Evolutionary conservation across 2,888 invertebrate genomes (phyloP).

Genomic region (Nasonia oneida): DNA sequence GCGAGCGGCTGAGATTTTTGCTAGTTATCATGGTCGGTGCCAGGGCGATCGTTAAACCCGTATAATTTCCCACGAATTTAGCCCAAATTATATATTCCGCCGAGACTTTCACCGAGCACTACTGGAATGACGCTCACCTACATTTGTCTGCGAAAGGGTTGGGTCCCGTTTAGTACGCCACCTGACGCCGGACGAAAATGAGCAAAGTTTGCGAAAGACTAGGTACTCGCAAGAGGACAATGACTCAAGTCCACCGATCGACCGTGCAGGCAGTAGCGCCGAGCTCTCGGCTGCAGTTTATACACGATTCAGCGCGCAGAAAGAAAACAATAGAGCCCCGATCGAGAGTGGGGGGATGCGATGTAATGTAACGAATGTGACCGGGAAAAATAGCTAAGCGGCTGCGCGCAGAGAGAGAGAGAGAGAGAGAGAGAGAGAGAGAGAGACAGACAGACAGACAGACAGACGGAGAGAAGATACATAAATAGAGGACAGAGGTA

Average conservation of each 20-base stretch:
- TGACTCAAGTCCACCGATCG: slow-evolving; percentile 73
- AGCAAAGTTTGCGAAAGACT: background rate
- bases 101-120: background rate
- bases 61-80: slow-evolving; percentile 9
- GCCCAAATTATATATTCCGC: background rate
- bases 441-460: no score
- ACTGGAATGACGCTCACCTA: background rate
- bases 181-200: no score
- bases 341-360: background rate
- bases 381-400: slow-evolving; percentile 19
- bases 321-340: slow-evolving; percentile 42
- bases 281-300: background rate
- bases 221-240: slow-evolving; percentile 69
- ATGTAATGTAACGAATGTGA: background rate
- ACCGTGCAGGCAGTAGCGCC: slow-evolving; percentile 44
- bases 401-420: background rate
- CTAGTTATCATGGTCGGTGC: background rate
- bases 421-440: background rate
- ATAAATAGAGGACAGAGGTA: slow-evolving; percentile 36
- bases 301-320: slow-evolving; percentile 28
- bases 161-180: background rate
- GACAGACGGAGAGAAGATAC: background rate
- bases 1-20: background rate
- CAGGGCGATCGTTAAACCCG: background rate
- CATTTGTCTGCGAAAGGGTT: background rate